phyloP scores from a whole-genome alignment of 2,113 vertebrate genomes.

The Calyptommatus sinebrachiatus region DNA sequence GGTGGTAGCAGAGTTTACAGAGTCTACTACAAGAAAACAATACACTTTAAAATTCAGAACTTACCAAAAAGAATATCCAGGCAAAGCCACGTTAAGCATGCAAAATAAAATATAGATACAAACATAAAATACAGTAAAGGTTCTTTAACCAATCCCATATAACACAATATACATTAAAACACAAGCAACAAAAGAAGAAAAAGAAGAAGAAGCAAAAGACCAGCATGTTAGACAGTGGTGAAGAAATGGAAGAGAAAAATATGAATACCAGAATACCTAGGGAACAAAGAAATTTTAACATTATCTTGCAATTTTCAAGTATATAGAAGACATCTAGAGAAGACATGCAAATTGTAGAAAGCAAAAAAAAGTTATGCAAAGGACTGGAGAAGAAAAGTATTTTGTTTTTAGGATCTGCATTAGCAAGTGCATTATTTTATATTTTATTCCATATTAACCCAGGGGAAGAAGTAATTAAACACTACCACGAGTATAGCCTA shows the following conservation, averaged over 20 bases:
- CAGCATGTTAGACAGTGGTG: constrained; percentile 72
- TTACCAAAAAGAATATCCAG: constrained; percentile 99
- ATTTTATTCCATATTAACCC: neutral
- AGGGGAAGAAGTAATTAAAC: neutral
- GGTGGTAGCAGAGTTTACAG: constrained; percentile 62
- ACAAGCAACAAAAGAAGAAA: constrained; percentile 72
- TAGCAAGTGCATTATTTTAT: too few species aligned
- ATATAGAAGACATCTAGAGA: neutral
- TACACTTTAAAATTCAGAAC: constrained; percentile 83
- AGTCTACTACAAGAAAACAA: constrained; percentile 74
- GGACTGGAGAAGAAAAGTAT: neutral
- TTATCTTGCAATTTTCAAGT: neutral
- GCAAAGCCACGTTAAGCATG: constrained; percentile 99
- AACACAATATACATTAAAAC: constrained; percentile 78
- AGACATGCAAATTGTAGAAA: neutral
- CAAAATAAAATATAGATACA: constrained; percentile 92
- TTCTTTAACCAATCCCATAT: constrained; percentile 78
- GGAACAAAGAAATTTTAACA: constrained; percentile 3
- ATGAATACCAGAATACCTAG: constrained; percentile 58
- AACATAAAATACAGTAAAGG: constrained; percentile 91
- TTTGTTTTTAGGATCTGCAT: neutral
- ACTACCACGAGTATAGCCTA: too few species aligned
- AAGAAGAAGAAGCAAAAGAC: constrained; percentile 73
- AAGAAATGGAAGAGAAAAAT: constrained; percentile 68
- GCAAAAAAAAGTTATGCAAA: neutral